phyloP scores from a whole-genome alignment of 2,888 invertebrate genomes.

The Capitulum mitella region DNA sequence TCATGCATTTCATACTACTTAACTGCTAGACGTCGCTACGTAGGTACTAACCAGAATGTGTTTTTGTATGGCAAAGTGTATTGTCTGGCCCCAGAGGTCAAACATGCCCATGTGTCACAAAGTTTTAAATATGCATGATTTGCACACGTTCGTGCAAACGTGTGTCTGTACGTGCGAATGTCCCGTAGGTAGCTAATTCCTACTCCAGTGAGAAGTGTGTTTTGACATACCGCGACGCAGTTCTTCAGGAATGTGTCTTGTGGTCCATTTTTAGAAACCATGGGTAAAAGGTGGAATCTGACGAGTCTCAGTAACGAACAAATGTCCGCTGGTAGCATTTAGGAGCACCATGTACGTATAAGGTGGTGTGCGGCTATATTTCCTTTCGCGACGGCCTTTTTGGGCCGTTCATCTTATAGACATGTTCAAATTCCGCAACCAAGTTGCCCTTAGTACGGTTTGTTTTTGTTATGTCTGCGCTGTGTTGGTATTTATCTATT shows the following conservation, averaged over 20 bases:
- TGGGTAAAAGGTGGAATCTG: background rate
- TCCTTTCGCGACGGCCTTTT: background rate
- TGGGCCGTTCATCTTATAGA: background rate
- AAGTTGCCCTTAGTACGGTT: background rate
- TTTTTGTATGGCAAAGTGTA: constrained; percentile 8
- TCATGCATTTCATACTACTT: constrained; percentile 14
- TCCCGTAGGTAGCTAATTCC: background rate
- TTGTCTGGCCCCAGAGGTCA: background rate
- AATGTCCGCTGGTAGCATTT: background rate
- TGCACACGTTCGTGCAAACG: background rate
- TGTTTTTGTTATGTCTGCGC: constrained; percentile 18
- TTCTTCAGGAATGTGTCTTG: background rate
- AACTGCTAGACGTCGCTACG: background rate
- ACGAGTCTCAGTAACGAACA: constrained; percentile 1
- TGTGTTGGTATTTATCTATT: background rate
- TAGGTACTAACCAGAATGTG: background rate
- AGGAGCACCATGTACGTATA: background rate
- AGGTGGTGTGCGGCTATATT: background rate
- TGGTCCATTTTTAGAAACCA: background rate
- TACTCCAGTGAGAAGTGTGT: background rate
- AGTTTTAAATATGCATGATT: background rate
- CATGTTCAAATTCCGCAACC: constrained; percentile 5
- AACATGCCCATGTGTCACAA: background rate
- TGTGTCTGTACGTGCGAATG: background rate
- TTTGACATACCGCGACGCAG: background rate